Evolutionary conservation across 1,140 invertebrate species (phyloP).

Genomic region (Trichomalopsis sarcophagae): DNA sequence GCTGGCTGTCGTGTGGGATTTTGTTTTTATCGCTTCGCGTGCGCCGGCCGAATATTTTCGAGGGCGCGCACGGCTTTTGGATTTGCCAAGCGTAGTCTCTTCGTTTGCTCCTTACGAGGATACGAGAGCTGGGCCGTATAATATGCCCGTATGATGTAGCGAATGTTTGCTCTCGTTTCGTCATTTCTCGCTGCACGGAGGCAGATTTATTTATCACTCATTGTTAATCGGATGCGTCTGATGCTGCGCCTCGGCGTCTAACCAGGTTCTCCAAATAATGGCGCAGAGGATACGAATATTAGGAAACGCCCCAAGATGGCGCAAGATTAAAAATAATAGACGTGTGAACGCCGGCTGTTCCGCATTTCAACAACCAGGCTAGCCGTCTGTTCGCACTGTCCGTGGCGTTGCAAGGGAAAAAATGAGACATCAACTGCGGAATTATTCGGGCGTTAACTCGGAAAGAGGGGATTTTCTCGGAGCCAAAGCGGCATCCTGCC

Average conservation of each 20-base stretch:
- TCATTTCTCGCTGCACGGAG: no score
- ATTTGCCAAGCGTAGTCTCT: neutral
- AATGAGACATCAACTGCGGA: neutral
- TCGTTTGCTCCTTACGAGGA: neutral
- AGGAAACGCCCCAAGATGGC: no score
- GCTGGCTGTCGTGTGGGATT: slow-evolving; percentile 4
- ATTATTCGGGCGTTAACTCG: neutral
- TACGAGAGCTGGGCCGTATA: neutral
- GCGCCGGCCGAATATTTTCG: neutral
- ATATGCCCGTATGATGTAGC: neutral
- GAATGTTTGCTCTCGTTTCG: neutral
- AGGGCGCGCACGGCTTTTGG: neutral
- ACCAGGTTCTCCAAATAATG: no score
- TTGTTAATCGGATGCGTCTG: neutral
- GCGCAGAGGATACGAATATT: no score
- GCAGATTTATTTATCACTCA: neutral
- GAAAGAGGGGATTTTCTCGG: neutral
- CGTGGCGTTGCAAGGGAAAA: no score
- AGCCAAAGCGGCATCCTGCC: neutral
- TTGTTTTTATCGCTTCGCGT: neutral
- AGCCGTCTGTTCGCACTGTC: no score
- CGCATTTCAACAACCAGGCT: no score
- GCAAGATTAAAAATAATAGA: no score
- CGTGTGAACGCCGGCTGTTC: no score
- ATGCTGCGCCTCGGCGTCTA: neutral